Percentiles rank a stretch among this genome's conserved stretches.
phyloP scores from a whole-genome alignment of 2,888 invertebrate species.

The Gerris lacustris region DNA sequence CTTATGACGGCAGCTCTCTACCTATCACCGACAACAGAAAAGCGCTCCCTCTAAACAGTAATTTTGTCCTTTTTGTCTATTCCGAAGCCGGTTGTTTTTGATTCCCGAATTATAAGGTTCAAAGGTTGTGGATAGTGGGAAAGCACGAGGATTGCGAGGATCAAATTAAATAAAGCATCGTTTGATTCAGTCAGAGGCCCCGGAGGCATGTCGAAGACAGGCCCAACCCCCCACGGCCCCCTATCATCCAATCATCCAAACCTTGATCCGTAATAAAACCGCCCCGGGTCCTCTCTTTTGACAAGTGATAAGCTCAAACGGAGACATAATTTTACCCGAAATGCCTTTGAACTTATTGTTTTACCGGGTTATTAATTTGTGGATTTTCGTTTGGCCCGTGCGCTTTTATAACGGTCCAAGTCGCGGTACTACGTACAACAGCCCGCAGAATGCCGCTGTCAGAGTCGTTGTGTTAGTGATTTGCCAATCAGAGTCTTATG shows the following conservation, averaged over 20 bases:
- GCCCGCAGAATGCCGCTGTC: too few species aligned
- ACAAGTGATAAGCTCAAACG: slow-evolving; percentile 5
- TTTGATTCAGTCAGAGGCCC: not conserved
- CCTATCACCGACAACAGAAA: not conserved
- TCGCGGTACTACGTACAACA: too few species aligned
- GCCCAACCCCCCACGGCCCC: not conserved
- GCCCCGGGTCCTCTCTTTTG: slow-evolving; percentile 3
- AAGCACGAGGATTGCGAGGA: not conserved
- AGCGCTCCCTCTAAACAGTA: not conserved
- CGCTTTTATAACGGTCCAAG: too few species aligned
- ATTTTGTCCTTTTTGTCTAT: slow-evolving; percentile 5
- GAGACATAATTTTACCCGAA: slow-evolving; percentile 1
- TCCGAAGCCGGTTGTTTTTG: not conserved
- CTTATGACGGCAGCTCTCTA: not conserved
- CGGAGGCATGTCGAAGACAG: slow-evolving; percentile 5
- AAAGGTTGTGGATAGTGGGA: not conserved
- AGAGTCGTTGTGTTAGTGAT: not conserved
- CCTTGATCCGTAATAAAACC: slow-evolving; percentile 3
- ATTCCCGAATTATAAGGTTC: slow-evolving; percentile 1
- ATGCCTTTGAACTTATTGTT: slow-evolving; percentile 5
- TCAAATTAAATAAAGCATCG: slow-evolving; percentile 5
- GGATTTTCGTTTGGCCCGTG: too few species aligned
- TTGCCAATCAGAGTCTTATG: not conserved
- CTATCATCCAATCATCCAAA: slow-evolving; percentile 1
- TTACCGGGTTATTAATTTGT: not conserved